These are phyloP conservation scores for Cotesia congregata DNA, from an alignment of 2,888 invertebrate genomes.

Conservation along the genomic window DNA sequence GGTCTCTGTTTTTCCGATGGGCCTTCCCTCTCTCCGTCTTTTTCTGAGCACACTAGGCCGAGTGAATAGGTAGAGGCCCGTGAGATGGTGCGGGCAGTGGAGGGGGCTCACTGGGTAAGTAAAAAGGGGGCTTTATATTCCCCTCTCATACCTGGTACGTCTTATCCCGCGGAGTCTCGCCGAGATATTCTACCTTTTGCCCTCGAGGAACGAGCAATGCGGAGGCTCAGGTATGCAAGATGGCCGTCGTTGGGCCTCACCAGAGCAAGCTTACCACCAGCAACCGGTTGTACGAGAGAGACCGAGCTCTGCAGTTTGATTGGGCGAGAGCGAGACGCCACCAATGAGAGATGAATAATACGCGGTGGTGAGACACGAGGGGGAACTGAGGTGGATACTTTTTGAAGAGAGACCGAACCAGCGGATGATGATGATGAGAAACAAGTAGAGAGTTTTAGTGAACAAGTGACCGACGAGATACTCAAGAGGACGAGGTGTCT, in stretches of 20 bases:
- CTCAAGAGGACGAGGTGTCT: slow-evolving; percentile 39
- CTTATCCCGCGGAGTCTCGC: slow-evolving; percentile 46
- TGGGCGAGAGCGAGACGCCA: slow-evolving; percentile 45
- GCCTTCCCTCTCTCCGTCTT: slow-evolving; percentile 36
- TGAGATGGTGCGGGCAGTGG: not conserved
- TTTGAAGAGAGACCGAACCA: slow-evolving; percentile 36
- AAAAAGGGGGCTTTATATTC: slow-evolving; percentile 4
- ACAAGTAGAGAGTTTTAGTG: slow-evolving; percentile 25
- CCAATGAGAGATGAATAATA: slow-evolving; percentile 63
- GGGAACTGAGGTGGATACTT: slow-evolving; percentile 33
- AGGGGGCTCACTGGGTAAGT: not conserved
- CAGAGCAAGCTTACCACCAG: not conserved
- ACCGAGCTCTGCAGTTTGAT: not conserved
- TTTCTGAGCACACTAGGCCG: no score
- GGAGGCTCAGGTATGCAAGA: slow-evolving; percentile 72
- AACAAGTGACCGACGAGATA: slow-evolving; percentile 29
- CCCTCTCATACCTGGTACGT: slow-evolving; percentile 34
- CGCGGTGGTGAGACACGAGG: slow-evolving; percentile 52
- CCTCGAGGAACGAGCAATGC: slow-evolving; percentile 70
- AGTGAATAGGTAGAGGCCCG: not conserved
- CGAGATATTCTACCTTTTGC: slow-evolving; percentile 71
- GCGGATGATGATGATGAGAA: slow-evolving; percentile 11
- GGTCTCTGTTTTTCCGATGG: slow-evolving; percentile 46
- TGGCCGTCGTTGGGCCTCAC: slow-evolving; percentile 62
- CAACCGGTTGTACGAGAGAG: slow-evolving; percentile 29